phyloP scores from a whole-genome alignment of 2,888 invertebrate genomes.

The Drosophila pegasa region DNA sequence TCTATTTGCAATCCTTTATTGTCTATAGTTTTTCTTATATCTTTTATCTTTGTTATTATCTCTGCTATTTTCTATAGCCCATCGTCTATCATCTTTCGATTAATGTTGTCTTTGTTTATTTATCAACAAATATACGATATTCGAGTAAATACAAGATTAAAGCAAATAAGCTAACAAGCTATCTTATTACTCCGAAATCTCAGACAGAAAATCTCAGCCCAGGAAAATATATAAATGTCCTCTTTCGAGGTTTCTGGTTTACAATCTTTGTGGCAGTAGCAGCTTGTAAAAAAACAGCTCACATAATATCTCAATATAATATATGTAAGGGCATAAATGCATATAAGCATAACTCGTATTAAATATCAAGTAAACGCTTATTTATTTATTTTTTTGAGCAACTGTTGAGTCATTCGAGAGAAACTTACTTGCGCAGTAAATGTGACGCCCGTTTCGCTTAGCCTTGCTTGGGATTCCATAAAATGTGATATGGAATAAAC shows the following conservation, averaged over 20 bases:
- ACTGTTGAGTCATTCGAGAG: constrained; percentile 13
- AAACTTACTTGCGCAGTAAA: constrained; percentile 58
- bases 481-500: constrained; percentile 80
- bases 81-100: no score
- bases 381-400: not conserved
- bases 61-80: no score
- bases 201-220: not conserved
- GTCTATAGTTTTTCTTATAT: no score
- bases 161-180: no score
- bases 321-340: not conserved
- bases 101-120: not conserved
- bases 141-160: no score
- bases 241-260: not conserved
- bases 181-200: no score
- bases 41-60: no score
- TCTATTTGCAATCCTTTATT: no score
- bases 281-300: not conserved
- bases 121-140: not conserved
- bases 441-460: constrained; percentile 26
- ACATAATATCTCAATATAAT: not conserved
- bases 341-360: not conserved
- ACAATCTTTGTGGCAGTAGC: not conserved
- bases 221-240: not conserved
- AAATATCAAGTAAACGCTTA: constrained; percentile 2
- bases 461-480: constrained; percentile 68